Evolutionary conservation across 1,140 invertebrate genomes (phyloP).

Genomic region (Drosophila pachea): DNA sequence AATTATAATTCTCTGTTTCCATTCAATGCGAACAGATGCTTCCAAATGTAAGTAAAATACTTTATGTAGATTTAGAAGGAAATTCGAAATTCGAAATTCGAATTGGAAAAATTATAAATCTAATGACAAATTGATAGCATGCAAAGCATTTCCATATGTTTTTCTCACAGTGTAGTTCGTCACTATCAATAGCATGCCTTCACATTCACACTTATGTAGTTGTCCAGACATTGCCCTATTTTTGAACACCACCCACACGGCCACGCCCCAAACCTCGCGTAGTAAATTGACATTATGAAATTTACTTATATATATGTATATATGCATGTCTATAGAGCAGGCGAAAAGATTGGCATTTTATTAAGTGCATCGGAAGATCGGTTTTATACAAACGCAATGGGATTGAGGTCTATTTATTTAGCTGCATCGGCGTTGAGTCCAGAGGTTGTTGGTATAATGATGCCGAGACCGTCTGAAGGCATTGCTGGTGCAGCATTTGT

Average conservation of each 20-base stretch:
- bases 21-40: conserved; percentile 73
- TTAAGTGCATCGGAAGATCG: conserved; percentile 12
- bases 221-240: conserved; percentile 15
- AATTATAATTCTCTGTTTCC: conserved; percentile 59
- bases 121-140: neutral
- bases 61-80: conserved; percentile 3
- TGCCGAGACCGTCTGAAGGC: neutral
- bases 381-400: conserved; percentile 16
- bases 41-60: conserved; percentile 69
- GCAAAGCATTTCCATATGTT: neutral
- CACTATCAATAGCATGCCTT: conserved; percentile 27
- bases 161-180: neutral
- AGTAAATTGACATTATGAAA: conserved; percentile 10
- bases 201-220: conserved; percentile 22
- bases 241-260: neutral
- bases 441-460: neutral
- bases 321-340: conserved; percentile 1
- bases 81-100: neutral
- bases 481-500: neutral
- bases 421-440: neutral
- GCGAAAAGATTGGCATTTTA: conserved; percentile 10
- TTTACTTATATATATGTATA: conserved; percentile 22
- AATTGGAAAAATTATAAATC: neutral
- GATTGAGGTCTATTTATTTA: neutral
- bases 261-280: neutral